Evolutionary conservation across 2,888 invertebrate species (phyloP).

Genomic region (Limnephilus rhombicus): DNA sequence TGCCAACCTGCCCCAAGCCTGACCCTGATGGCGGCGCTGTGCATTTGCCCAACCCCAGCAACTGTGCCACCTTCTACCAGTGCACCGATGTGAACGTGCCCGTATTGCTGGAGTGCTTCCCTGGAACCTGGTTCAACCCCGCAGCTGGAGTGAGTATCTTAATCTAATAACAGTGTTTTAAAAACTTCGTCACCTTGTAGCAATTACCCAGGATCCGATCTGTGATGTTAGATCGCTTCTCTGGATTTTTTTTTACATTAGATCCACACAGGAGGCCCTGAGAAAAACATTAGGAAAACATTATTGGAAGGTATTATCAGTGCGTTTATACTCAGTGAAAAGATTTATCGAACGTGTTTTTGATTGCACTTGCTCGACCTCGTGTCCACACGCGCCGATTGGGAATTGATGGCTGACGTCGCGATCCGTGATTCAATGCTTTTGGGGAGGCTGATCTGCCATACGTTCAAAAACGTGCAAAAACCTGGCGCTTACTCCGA

Average conservation of each 20-base stretch:
- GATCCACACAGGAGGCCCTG: too few relatives aligned
- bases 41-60: slow-evolving; percentile 72
- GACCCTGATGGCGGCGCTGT: slow-evolving; percentile 75
- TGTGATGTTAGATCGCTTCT: too few relatives aligned
- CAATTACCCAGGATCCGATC: too few relatives aligned
- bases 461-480: too few relatives aligned
- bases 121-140: slow-evolving; percentile 75
- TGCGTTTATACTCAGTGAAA: background rate
- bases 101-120: slow-evolving; percentile 74
- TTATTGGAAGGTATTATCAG: background rate
- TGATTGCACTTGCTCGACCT: background rate
- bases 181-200: background rate
- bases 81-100: slow-evolving; percentile 73
- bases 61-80: slow-evolving; percentile 74
- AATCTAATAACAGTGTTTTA: too few relatives aligned
- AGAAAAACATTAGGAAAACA: too few relatives aligned
- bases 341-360: background rate
- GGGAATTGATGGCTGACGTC: background rate
- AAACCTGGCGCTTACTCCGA: too few relatives aligned
- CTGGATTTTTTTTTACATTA: too few relatives aligned
- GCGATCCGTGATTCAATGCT: background rate
- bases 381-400: background rate
- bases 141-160: slow-evolving; percentile 71
- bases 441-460: too few relatives aligned
- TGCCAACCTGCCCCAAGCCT: slow-evolving; percentile 58